Base-by-base conservation (phyloP, 2,888 invertebrate species). In the Cryptus armator region DNA sequence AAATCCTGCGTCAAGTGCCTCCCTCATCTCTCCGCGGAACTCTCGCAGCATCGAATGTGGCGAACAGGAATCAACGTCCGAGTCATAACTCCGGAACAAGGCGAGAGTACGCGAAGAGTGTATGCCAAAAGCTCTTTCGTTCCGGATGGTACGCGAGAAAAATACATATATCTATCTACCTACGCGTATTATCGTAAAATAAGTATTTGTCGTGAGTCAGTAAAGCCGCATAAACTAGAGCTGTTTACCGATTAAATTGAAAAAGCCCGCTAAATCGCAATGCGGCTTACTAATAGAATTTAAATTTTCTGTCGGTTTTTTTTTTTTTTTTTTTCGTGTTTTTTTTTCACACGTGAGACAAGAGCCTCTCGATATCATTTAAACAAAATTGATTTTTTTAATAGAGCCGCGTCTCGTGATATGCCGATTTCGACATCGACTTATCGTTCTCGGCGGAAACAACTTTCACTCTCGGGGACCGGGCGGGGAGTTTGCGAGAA, bases 381-480 rank as follows among this genome's bases (percentile, higher is more conserved):
- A 6, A 68, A 71, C 67, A 80, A 84, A 80, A 24, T 76, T 44
- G 37, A 51, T 19, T 59, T 44, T 44, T 32, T 48, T 72, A 66
- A 62, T 46, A 46, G 46, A 51, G 14, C 7, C n/a, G 16, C 77
- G 71, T 56, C 77, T 66, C 10, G n/a, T 46, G 37, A 67, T 77
- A 70, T 37, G 70, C 68, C 64, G 51, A 9, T 37, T 29, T 46
- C 72, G 64, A 77, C 78, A 48, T 78, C 59, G 71, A 66, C 56
- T 76, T 81, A 81, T 66, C 83, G 75, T 24, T 72, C 72, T 62
- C 62, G 71, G 59, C 67, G 64, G 66, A 72, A 84, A 81, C 84
- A 81, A 84, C 84, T 84, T 84, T 84, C 84, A 84, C 84, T 84
- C 71, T 76, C 66, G 76, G 84, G 76, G 84, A 71, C 74, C 37